Evolutionary conservation across 1,140 invertebrate genomes (phyloP), one percentile per base, ranked within the genome.

Genomic region (Druon quercuslanigerum): DNA sequence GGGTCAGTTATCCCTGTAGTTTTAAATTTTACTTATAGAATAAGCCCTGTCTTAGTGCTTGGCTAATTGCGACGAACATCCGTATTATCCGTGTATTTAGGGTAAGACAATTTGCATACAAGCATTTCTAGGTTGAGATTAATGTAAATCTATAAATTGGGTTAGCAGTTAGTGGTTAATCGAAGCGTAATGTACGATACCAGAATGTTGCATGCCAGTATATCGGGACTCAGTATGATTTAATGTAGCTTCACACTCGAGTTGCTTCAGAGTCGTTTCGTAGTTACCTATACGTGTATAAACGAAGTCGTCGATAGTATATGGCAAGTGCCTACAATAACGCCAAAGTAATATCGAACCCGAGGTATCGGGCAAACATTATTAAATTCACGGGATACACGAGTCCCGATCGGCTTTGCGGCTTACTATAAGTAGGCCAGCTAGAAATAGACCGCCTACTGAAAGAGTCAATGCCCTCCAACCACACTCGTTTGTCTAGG

Each of bases 91-190:
- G 20, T 33, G 25, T 66, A 40, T 66, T 40, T n/a, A 66, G 60
- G 16, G 25, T 66, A 66, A 66, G 33, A 66, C 33, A n/a, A 66
- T 66, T 66, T 66, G 20, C 25, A 66, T 25, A 40, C 14, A 66
- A 7, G 60, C 60, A 66, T 66, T 66, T 66, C 33, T 40, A 25
- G 13, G 5, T 1, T 14, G 13, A 46, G 60, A 66, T 66, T 66
- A 66, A 66, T 66, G 60, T n/a, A n/a, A 66, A 66, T 66, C 60
- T 66, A 66, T 66, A 66, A 66, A 66, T 66, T 66, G 25, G 25
- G 60, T 1, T 66, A 66, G 60, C 60, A 66, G 33, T 66, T 66
- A 66, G 60, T 25, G 60, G 25, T 66, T 66, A 66, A 66, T 66
- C 60, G 60, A 66, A 66, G 60, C 60, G 60, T 66, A 66, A 66